These are phyloP conservation scores for Psilanteris sp. DNA, from an alignment of 1,140 invertebrate species.

Conservation along the genomic window DNA sequence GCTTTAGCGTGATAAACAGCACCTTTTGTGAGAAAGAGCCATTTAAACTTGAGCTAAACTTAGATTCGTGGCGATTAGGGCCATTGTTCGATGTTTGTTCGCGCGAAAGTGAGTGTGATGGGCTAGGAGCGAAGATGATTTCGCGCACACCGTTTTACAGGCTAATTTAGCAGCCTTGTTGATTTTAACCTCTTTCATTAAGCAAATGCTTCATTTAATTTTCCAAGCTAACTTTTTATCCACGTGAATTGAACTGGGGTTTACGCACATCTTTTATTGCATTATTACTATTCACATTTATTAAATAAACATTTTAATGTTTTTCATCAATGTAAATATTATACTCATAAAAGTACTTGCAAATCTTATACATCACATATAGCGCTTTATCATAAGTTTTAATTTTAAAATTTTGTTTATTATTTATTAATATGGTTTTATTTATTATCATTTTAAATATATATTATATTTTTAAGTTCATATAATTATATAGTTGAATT, in stretches of 20 bases:
- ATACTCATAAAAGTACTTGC: no score
- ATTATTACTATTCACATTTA: no score
- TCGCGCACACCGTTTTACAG: constrained; percentile 31
- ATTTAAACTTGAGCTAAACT: constrained; percentile 62
- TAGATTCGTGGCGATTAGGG: constrained; percentile 61
- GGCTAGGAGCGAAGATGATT: constrained; percentile 49
- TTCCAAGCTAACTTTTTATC: constrained; percentile 19
- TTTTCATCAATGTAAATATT: no score
- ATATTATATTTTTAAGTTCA: no score
- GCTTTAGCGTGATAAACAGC: constrained; percentile 57
- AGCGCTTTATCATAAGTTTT: no score
- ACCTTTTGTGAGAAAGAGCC: constrained; percentile 54
- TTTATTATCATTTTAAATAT: no score
- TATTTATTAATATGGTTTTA: no score
- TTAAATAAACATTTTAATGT: no score
- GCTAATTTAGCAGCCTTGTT: constrained; percentile 40
- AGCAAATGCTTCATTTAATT: constrained; percentile 43
- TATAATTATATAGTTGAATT: no score
- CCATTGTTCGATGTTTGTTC: constrained; percentile 61
- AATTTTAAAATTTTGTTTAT: no score
- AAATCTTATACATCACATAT: no score
- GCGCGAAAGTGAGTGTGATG: constrained; percentile 45
- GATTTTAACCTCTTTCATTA: constrained; percentile 38
- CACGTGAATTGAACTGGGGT: constrained; percentile 1
- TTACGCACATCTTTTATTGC: constrained; percentile 1